Evolutionary conservation across 2,113 vertebrate species (phyloP).

Genomic region (Archocentrus centrarchus): DNA sequence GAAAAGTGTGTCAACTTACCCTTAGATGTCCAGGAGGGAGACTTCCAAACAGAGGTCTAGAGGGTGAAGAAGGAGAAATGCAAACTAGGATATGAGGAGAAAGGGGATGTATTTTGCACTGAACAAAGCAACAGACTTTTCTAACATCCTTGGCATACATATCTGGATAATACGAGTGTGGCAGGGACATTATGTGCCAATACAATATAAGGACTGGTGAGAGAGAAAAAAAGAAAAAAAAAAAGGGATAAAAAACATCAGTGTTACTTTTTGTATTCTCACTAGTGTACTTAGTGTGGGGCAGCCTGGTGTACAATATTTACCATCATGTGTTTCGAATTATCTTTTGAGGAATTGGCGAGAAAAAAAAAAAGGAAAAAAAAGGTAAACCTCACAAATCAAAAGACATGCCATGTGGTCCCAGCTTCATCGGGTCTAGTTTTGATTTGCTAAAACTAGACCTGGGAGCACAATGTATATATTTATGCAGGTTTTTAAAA

Average conservation of each 20-base stretch:
- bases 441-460: slow-evolving; percentile 97
- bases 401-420: slow-evolving; percentile 94
- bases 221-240: slow-evolving; percentile 56
- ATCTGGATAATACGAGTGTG: slow-evolving; percentile 88
- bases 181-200: slow-evolving; percentile 92
- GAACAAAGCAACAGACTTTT: slow-evolving; percentile 89
- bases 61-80: slow-evolving; percentile 61
- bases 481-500: slow-evolving; percentile 99
- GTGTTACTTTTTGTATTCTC: slow-evolving; percentile 92
- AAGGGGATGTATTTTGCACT: slow-evolving; percentile 88
- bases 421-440: slow-evolving; percentile 97
- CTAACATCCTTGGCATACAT: slow-evolving; percentile 90
- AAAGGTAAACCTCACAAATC: slow-evolving; percentile 93
- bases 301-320: slow-evolving; percentile 98
- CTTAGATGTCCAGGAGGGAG: slow-evolving; percentile 97
- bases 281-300: slow-evolving; percentile 92
- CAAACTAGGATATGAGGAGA: slow-evolving; percentile 64
- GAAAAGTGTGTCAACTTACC: slow-evolving; percentile 99
- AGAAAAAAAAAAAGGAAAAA: slow-evolving; percentile 59
- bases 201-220: slow-evolving; percentile 75
- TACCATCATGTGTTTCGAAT: slow-evolving; percentile 98
- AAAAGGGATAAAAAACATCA: slow-evolving; percentile 85
- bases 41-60: slow-evolving; percentile 99
- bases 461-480: slow-evolving; percentile 99
- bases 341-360: slow-evolving; percentile 96